Evolutionary conservation across 1,140 invertebrate species (phyloP).

Genomic region (Cydia amplana): DNA sequence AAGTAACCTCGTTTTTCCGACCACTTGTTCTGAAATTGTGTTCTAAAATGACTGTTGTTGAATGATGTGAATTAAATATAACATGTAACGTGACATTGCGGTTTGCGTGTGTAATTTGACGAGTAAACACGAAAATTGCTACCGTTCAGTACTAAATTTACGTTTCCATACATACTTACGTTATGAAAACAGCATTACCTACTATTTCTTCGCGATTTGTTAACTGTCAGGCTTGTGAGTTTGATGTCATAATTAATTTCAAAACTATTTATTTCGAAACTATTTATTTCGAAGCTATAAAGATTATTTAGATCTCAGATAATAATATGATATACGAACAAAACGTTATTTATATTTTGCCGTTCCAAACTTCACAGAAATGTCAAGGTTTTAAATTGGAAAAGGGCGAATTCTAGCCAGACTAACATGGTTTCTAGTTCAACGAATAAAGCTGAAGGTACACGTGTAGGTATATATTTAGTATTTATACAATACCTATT

Average conservation of each 20-base stretch:
- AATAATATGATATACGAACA: conserved; percentile 6
- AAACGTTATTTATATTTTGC: neutral
- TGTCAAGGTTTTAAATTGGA: neutral
- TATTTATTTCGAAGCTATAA: neutral
- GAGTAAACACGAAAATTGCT: conserved; percentile 30
- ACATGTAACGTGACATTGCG: conserved; percentile 16
- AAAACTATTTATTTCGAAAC: neutral
- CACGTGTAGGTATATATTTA: no score
- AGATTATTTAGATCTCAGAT: neutral
- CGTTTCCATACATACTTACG: conserved; percentile 10
- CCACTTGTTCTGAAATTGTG: neutral
- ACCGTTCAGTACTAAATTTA: conserved; percentile 7
- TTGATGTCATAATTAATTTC: neutral
- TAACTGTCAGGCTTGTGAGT: neutral
- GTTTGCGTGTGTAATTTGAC: conserved; percentile 21
- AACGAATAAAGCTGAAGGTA: no score
- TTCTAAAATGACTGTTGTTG: neutral
- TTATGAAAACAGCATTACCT: conserved; percentile 12
- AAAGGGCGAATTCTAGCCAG: no score
- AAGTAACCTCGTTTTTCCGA: neutral
- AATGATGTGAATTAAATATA: neutral
- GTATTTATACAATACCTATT: neutral
- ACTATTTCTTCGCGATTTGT: neutral
- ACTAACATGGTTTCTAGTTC: no score
- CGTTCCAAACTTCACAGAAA: neutral